Evolutionary conservation across 2,888 invertebrate genomes (phyloP).

Genomic region (Nomada ferruginata): DNA sequence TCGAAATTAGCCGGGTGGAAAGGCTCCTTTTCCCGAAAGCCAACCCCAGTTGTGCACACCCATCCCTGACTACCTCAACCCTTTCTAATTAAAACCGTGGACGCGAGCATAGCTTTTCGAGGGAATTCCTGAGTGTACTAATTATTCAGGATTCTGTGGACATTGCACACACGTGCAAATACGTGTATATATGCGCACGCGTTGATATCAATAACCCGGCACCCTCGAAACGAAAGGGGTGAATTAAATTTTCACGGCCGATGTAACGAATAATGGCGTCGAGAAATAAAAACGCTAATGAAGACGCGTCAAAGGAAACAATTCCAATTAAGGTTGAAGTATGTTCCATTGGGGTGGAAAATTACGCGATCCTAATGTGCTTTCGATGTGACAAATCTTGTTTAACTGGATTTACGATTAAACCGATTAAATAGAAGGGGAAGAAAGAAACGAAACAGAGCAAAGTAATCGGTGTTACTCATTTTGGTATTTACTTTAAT

Average conservation of each 20-base stretch:
- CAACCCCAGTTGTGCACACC: neutral
- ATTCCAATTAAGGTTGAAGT: neutral
- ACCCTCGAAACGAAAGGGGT: neutral
- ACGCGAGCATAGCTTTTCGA: slow-evolving; percentile 16
- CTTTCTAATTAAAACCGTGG: slow-evolving; percentile 43
- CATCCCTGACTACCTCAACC: neutral
- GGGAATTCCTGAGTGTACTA: slow-evolving; percentile 37
- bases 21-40: slow-evolving; percentile 25
- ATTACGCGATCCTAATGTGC: neutral
- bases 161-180: neutral
- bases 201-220: slow-evolving; percentile 16
- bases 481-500: no score
- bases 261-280: slow-evolving; percentile 10
- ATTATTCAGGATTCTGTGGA: slow-evolving; percentile 43
- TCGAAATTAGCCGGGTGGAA: slow-evolving; percentile 32
- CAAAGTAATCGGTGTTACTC: no score
- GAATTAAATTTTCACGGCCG: slow-evolving; percentile 31
- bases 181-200: no score
- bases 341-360: slow-evolving; percentile 6
- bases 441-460: neutral
- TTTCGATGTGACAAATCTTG: neutral
- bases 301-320: neutral
- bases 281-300: slow-evolving; percentile 9
- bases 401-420: neutral
- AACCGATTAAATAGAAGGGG: neutral